Evolutionary conservation across 2,797 vertebrate genomes (phyloP).

Genomic region (Eurystomus glaucurus): DNA sequence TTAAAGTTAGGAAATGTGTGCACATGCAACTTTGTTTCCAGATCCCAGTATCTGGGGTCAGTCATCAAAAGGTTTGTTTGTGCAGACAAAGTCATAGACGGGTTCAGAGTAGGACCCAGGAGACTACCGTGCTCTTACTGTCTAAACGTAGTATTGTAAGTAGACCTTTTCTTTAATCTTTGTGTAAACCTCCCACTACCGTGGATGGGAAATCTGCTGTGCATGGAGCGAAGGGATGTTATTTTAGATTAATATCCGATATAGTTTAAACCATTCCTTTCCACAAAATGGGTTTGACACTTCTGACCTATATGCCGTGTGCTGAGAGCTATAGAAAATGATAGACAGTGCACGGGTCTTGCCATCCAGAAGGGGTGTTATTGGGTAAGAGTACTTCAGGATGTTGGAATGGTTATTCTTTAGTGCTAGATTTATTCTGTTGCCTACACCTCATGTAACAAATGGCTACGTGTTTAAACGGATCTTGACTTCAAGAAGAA

Average conservation of each 20-base stretch:
- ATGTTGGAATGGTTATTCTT: neutral
- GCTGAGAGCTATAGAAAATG: neutral
- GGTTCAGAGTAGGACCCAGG: neutral
- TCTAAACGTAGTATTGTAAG: neutral
- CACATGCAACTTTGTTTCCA: neutral
- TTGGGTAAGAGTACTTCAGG: neutral
- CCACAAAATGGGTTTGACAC: neutral
- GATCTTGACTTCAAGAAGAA: conserved; percentile 1
- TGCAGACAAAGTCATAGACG: neutral
- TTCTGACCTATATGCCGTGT: neutral
- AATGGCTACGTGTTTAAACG: neutral
- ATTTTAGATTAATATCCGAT: neutral
- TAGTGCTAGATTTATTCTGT: conserved; percentile 32
- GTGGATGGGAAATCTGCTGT: neutral
- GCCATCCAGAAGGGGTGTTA: neutral
- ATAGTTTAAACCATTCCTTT: neutral
- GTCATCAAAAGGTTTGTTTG: neutral
- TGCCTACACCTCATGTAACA: neutral
- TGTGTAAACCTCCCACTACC: neutral
- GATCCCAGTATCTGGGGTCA: neutral
- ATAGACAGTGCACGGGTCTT: neutral
- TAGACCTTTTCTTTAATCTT: neutral
- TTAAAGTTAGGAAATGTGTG: neutral
- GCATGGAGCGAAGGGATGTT: neutral
- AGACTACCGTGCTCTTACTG: neutral